These are phyloP conservation scores for Apamea epomidion DNA, from an alignment of 2,888 invertebrate genomes.

Conservation along the genomic window DNA sequence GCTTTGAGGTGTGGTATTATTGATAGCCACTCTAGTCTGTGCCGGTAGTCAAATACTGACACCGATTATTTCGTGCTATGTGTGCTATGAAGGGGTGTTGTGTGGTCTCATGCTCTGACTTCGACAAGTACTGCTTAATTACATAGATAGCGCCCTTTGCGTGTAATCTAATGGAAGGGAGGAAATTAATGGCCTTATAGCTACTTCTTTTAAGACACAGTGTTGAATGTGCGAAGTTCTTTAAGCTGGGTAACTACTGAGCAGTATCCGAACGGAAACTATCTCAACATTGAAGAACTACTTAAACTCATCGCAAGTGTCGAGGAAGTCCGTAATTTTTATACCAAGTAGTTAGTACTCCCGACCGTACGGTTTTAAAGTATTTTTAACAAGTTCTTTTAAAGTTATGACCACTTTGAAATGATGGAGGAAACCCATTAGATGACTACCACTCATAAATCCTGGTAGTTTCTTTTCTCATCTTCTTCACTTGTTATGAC, in stretches of 20 bases:
- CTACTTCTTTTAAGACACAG: not conserved
- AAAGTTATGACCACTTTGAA: constrained; percentile 49
- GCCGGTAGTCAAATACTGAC: not conserved
- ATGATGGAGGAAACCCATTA: constrained; percentile 44
- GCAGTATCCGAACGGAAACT: constrained; percentile 23
- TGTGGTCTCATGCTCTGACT: not conserved
- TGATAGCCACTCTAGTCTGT: not conserved
- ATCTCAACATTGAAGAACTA: constrained; percentile 48
- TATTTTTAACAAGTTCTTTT: constrained; percentile 48
- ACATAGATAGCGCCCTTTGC: not conserved
- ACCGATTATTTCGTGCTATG: not conserved
- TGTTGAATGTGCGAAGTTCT: constrained; percentile 19
- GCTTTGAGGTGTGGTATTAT: not conserved
- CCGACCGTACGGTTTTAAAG: constrained; percentile 29
- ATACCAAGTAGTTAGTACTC: constrained; percentile 49
- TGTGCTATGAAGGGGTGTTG: not conserved
- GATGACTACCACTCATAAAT: constrained; percentile 4
- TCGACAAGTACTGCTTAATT: not conserved
- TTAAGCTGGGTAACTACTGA: constrained; percentile 20
- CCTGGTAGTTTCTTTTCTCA: not conserved
- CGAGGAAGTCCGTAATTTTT: constrained; percentile 50
- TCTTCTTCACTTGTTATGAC: not conserved
- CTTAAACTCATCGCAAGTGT: constrained; percentile 45
- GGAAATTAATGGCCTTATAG: not conserved
- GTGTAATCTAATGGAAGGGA: not conserved